Base-by-base conservation (phyloP, 2,113 vertebrate genomes). In the Ibidorhyncha struthersii region DNA sequence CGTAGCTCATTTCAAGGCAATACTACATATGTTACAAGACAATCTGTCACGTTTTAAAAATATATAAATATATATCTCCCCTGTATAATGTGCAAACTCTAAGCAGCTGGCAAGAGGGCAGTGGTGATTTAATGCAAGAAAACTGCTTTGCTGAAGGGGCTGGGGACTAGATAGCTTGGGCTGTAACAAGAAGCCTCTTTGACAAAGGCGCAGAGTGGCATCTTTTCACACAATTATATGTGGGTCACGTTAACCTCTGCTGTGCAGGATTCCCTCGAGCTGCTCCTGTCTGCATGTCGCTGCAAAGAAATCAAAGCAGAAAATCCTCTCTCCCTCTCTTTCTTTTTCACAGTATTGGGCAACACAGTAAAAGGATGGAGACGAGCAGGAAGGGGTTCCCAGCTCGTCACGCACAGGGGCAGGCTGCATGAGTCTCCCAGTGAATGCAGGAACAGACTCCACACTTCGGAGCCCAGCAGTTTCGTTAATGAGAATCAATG, bases 211-310 rank as follows among this genome's bases (percentile, higher is more conserved):
- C 96, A 89, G 97, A 97, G 96, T 97, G 96, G 96, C 97, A 97
- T 98, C 97, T 97, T 97, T 98, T 97, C 97, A 97, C 96, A 97
- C 96, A 94, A 97, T 96, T 96, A 97, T 98, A 98, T 98, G 95
- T 98, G 98, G 98, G 97, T 98, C 98, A 98, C 89, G 47, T 98
- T 98, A 98, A 98, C 97, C 97, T 97, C 96, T 98, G 97, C 97
- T 94, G 90, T 87, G 92, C 97, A 96, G 83, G 82, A 93, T 94
- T 96, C 87, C 93, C 95, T 72, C 82, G 62, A 94, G 93, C 93
- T 89, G 89, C 95, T 91, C 77, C 93, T 23, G 89, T 87, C 93
- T 53, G 73, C 14, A 2, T 49, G 89, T n/a, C 8, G 3, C 90
- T 73, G 77, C n/a, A 23, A 73, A 70, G 73, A 55, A 92, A 90